Evolutionary conservation across 1,140 invertebrate genomes (phyloP), one percentile per base, ranked within the genome.

Genomic region (Drosophila pseudoobscura): DNA sequence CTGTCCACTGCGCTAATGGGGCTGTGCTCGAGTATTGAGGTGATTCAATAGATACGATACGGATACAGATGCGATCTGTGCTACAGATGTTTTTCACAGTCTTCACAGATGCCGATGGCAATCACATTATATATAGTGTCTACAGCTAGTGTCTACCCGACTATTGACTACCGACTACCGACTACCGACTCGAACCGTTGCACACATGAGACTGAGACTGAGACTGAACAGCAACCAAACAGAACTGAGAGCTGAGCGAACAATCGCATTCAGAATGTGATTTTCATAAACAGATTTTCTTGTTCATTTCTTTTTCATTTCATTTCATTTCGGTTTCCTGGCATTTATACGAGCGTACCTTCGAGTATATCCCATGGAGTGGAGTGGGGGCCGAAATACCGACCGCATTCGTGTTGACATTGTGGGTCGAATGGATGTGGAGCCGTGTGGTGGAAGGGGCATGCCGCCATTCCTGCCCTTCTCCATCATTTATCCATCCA

Each of bases 261-360:
- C 66, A 80, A 87, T 87, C 80, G 78, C 78, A 82, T 80, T 78
- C 59, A 78, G 61, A 78, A 68, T 82, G 83, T 78, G 68, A 62
- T 71, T 75, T 68, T 58, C 57, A 78, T 75, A 61, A 62, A 64
- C 65, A 78, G 44, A 56, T 64, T 79, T 73, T 66, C 53, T n/a
- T 53, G 31, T 44, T 61, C 35, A 51, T 44, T 66, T 60, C 63
- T 51, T 59, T 31, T 7, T 41, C 45, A 43, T 50, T 45, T 61
- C 31, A 49, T 39, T 63, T 60, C 63, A 57, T 51, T 54, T 52
- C 45, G 41, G 49, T 39, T 69, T 56, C 59, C 52, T 53, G 26
- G 35, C 53, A 35, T 43, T 24, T 13, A 39, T 39, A 39, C 35
- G 35, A 39, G 35, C 35, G 35, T 39, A 39, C 35, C 35, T 39